A percentile compares a stretch with the other conserved stretches of the same genome.
These are phyloP conservation scores for Poecilia velifera DNA, from an alignment of 2,797 vertebrate species.

Conservation along the genomic window DNA sequence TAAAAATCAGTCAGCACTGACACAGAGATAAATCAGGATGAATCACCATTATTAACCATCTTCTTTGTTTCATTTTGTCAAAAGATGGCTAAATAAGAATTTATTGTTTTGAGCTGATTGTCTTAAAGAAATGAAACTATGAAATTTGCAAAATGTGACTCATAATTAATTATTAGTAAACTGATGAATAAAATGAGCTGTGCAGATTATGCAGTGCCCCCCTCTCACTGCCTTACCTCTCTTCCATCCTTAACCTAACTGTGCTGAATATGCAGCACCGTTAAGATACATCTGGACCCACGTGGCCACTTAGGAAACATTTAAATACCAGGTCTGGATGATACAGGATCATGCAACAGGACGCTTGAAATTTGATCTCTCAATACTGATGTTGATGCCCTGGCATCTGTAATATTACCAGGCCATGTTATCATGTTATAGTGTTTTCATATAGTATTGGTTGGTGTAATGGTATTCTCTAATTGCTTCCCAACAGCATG, in stretches of 20 bases:
- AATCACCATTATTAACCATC: constrained; percentile 47
- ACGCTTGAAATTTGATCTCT: background rate
- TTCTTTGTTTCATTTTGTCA: constrained; percentile 31
- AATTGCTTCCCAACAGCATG: background rate
- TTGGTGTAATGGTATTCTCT: background rate
- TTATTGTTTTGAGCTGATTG: background rate
- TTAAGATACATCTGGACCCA: no score
- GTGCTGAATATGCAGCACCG: no score
- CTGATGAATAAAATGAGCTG: no score
- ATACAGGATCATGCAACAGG: background rate
- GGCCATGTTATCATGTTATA: background rate
- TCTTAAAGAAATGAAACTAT: background rate
- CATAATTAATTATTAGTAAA: no score
- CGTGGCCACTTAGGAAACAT: no score
- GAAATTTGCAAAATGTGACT: background rate
- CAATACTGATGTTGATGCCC: no score
- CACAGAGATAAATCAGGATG: constrained; percentile 63
- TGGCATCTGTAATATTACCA: background rate
- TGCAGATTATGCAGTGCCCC: no score
- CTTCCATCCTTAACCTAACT: no score
- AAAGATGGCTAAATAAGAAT: constrained; percentile 25
- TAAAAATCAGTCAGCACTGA: constrained; percentile 44
- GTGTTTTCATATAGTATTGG: background rate
- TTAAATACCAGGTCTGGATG: background rate
- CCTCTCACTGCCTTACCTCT: no score